A percentile compares a stretch with the other conserved stretches of the same genome.
Conservation (phyloP, 2,797 vertebrate species). For the Capromys pilorides region DNA sequence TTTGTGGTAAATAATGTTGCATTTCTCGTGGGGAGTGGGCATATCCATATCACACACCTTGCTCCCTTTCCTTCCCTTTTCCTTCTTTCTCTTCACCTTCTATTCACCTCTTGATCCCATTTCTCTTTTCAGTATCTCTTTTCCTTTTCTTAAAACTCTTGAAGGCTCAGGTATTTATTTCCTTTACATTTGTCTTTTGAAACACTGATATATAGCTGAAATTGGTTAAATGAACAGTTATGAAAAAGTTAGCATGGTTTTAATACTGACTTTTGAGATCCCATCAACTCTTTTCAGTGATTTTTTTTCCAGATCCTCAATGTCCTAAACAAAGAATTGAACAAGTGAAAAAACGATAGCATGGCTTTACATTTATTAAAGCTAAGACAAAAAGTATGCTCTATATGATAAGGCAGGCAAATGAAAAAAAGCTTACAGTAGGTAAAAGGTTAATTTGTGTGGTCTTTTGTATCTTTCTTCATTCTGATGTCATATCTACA, state of each 20-base stretch:
- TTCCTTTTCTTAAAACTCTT: neutral
- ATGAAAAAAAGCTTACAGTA: neutral
- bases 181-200: neutral
- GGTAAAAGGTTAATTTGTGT: neutral
- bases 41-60: neutral
- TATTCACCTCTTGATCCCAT: neutral
- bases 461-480: neutral
- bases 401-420: neutral
- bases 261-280: neutral
- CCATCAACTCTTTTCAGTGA: neutral
- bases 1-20: neutral
- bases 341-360: too few species aligned
- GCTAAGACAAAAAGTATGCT: neutral
- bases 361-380: neutral
- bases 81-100: neutral
- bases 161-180: neutral
- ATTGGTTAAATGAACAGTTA: neutral
- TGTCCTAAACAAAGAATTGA: neutral
- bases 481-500: neutral
- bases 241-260: neutral
- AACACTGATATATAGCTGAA: neutral
- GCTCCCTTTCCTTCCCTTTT: neutral
- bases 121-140: neutral
- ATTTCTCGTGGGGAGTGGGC: neutral
- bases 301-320: neutral